Conservation (phyloP, 1,140 invertebrate species). For the Drosophila serrata region DNA sequence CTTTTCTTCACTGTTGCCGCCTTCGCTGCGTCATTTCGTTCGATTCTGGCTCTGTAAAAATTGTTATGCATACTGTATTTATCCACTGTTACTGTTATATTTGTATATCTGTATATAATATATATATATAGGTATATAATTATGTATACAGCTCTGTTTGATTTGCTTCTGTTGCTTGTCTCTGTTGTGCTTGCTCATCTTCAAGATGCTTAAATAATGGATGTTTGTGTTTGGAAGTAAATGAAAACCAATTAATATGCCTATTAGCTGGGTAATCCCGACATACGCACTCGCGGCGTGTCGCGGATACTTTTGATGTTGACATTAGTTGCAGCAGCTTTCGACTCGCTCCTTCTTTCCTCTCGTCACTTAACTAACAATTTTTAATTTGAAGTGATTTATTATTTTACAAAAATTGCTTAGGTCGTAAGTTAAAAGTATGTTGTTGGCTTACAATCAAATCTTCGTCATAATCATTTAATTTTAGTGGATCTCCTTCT, state of each 20-base stretch:
- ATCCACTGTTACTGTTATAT: constrained; percentile 71
- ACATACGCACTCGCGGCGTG: constrained; percentile 15
- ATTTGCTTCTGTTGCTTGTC: constrained; percentile 80
- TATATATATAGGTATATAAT: constrained; percentile 73
- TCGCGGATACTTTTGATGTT: constrained; percentile 24
- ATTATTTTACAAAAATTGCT: constrained; percentile 84
- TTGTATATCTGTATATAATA: constrained; percentile 74
- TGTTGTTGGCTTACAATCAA: constrained; percentile 79
- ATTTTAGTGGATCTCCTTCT: constrained; percentile 52
- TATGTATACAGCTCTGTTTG: constrained; percentile 82
- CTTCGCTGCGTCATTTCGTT: constrained; percentile 28
- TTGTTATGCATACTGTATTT: constrained; percentile 64
- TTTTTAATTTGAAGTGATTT: constrained; percentile 71
- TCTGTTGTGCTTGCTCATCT: constrained; percentile 22
- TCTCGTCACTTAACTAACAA: constrained; percentile 58
- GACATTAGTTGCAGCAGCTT: constrained; percentile 57
- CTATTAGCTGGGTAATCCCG: constrained; percentile 1
- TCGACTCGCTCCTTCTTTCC: constrained; percentile 25
- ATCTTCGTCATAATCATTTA: constrained; percentile 74
- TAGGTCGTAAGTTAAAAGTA: constrained; percentile 78
- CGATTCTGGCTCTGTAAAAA: constrained; percentile 70
- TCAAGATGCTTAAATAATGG: neutral
- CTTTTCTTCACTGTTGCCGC: constrained; percentile 66
- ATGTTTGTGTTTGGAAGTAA: constrained; percentile 13
- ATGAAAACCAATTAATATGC: constrained; percentile 11